Evolutionary conservation across 2,113 vertebrate genomes (phyloP).

Genomic region (Myrmecophaga tridactyla): DNA sequence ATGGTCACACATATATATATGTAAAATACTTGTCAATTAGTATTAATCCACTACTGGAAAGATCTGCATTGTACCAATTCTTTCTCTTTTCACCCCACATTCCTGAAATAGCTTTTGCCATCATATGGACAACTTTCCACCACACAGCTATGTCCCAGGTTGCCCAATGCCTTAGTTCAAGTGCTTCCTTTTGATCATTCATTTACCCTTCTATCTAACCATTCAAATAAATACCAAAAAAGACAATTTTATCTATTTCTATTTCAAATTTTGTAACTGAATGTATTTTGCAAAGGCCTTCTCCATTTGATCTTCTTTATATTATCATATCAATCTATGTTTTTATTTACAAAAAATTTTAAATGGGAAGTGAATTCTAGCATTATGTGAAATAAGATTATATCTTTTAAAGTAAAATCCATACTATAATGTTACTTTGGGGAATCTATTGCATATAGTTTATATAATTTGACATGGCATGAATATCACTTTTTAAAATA

Average conservation of each 20-base stretch:
- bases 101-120: background rate
- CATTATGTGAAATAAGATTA: background rate
- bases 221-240: too few relatives aligned
- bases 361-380: background rate
- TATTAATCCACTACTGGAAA: background rate
- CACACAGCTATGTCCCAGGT: background rate
- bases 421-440: background rate
- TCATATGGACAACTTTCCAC: background rate
- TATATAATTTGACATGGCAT: background rate
- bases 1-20: too few relatives aligned
- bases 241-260: background rate
- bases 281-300: background rate
- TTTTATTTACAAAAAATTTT: background rate
- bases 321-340: background rate
- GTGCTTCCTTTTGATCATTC: background rate
- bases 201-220: too few relatives aligned
- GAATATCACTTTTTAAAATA: background rate
- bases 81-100: background rate
- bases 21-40: background rate
- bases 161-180: background rate
- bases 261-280: background rate
- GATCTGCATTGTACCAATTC: background rate
- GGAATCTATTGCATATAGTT: background rate
- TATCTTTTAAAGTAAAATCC: slow-evolving; percentile 23
- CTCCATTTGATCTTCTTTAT: background rate